phyloP scores from a whole-genome alignment of 2,797 vertebrate species.

The Lutra lutra region DNA sequence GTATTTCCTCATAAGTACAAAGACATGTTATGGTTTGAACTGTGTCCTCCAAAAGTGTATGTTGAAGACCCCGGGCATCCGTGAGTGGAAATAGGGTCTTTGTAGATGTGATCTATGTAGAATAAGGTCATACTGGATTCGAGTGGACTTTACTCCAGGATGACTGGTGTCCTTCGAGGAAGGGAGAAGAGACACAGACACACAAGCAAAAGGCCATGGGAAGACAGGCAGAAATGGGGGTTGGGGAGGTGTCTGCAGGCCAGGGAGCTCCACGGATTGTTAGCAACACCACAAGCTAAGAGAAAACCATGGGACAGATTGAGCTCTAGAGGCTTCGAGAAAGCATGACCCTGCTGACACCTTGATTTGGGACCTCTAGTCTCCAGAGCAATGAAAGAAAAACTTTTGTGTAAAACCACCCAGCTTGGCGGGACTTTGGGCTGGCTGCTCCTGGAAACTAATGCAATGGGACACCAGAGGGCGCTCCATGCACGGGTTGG shows the following conservation, averaged over 20 bases:
- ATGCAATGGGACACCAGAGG: neutral
- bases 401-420: neutral
- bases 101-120: neutral
- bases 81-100: neutral
- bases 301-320: neutral
- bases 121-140: neutral
- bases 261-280: neutral
- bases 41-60: neutral
- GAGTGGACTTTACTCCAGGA: neutral
- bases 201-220: neutral
- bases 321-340: neutral
- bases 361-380: neutral
- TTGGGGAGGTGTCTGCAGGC: neutral
- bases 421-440: too few relatives aligned
- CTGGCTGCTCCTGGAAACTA: neutral
- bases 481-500: neutral
- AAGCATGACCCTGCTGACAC: neutral
- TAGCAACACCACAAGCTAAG: neutral
- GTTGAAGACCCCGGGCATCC: neutral
- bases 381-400: neutral
- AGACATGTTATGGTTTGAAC: neutral
- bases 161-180: neutral
- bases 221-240: neutral
- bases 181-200: neutral
- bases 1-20: neutral